Conservation (phyloP, 2,113 vertebrate genomes). For the Muntiacus muntjak region DNA sequence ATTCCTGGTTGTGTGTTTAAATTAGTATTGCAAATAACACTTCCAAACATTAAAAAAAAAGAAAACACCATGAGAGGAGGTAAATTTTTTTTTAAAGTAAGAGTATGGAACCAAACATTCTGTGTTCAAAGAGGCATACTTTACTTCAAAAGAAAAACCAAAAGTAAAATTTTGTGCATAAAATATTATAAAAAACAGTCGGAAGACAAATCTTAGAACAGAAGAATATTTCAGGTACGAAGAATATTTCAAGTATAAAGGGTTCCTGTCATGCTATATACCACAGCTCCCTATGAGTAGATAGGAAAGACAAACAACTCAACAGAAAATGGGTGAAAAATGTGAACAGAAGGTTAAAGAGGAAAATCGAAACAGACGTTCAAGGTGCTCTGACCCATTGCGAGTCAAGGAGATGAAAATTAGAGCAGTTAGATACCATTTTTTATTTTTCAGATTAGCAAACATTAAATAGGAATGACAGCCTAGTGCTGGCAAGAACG, state of each 20-base stretch:
- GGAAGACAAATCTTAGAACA: neutral
- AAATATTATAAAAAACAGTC: neutral
- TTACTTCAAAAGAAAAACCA: neutral
- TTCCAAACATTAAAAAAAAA: neutral
- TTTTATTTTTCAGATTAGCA: neutral
- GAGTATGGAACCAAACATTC: neutral
- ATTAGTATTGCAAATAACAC: conserved; percentile 17
- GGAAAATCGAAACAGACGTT: neutral
- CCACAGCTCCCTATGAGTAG: neutral
- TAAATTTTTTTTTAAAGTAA: neutral
- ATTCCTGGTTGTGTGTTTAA: conserved; percentile 35
- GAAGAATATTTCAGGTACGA: neutral
- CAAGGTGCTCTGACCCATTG: neutral
- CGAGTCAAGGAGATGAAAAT: neutral
- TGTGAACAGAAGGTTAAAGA: neutral
- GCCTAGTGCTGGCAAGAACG: neutral
- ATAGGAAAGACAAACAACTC: neutral
- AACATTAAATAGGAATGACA: neutral
- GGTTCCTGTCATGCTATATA: neutral
- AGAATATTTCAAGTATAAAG: neutral
- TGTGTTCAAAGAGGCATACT: neutral
- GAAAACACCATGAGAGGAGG: neutral
- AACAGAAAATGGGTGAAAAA: neutral
- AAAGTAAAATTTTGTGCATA: neutral
- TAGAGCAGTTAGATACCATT: neutral